phyloP scores from a whole-genome alignment of 2,797 vertebrate genomes.

The Selene dorsalis region DNA sequence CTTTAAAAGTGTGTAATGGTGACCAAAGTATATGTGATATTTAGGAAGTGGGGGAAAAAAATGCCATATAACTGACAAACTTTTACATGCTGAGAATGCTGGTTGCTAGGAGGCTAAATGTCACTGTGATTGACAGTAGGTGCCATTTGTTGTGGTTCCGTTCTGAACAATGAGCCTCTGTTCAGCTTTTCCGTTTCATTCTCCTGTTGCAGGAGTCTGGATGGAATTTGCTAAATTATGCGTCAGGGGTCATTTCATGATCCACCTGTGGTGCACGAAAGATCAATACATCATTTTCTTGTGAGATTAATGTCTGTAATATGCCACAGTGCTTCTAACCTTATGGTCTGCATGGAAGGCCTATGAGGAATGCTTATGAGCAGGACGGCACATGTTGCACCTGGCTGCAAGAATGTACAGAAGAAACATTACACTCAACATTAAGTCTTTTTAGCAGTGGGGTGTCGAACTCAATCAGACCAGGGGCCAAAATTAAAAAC shows the following conservation, averaged over 20 bases:
- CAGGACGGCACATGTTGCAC: background rate
- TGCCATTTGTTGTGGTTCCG: conserved; percentile 15
- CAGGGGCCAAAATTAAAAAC: no score
- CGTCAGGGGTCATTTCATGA: conserved; percentile 61
- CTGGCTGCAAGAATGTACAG: background rate
- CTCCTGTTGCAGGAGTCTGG: conserved; percentile 2
- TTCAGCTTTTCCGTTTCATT: conserved; percentile 12
- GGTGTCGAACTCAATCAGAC: no score
- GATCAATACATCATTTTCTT: conserved; percentile 80
- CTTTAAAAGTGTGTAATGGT: background rate
- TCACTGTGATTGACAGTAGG: conserved; percentile 22
- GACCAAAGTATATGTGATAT: conserved; percentile 1
- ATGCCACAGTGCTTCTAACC: conserved; percentile 47
- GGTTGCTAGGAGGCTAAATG: conserved; percentile 10
- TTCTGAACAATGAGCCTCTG: conserved; percentile 8
- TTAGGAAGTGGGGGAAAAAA: background rate
- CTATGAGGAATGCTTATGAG: conserved; percentile 54
- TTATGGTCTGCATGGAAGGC: conserved; percentile 23
- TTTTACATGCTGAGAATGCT: background rate
- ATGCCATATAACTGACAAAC: background rate
- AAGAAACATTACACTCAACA: background rate
- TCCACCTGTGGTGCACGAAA: conserved; percentile 55
- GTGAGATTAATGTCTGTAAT: conserved; percentile 70
- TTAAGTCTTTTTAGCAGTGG: background rate
- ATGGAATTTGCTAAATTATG: conserved; percentile 55